Evolutionary conservation across 2,888 invertebrate genomes (phyloP), one percentile per base, ranked within the genome.

Genomic region (Phania funesta): DNA sequence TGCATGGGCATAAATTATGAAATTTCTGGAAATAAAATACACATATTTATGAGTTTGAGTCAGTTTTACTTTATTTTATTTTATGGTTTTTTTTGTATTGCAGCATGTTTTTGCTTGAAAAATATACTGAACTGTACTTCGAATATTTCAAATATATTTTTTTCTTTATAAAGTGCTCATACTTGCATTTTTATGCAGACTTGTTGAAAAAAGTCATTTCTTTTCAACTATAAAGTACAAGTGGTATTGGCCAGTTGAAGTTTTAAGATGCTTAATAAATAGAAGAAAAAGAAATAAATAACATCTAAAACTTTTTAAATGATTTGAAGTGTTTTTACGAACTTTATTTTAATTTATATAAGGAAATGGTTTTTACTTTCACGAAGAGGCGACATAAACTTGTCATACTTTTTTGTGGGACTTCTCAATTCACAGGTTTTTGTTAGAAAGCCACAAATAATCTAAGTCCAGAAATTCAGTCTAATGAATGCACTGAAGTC

Each of bases 1-100:
- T 29, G 29, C 24, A 16, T 20, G 26, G 24, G 35, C 64, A 80
- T 80, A 81, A 81, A 76, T 76, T 81, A 60, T 67, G 18, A 64
- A 68, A 74, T 67, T 65, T 41, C 58, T 29, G 20, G 20, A 58
- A 75, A 65, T 56, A 50, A 76, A 73, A 73, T 58, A 35, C 38
- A 20, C 20, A 44, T 44, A 64, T 64, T 62, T 70, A 35, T 38
- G 54, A 29, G 44, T 32, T 68, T 35, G 16, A 65, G 41, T 65
- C 13, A 65, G 56, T 65, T 65, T 38, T 52, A n/a, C 35, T 44
- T 22, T 16, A n/a, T 16, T 32, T 54, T 44, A 16, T 9, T 38
- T 16, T 26, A 8, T 54, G 6, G 5, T 2, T 62, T 0, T 9
- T 11, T 38, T 67, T 26, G 16, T 24, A 5, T 24, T 50, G 5